Evolutionary conservation across 1,140 invertebrate species (phyloP).

Genomic region (Drosophila sproati): DNA sequence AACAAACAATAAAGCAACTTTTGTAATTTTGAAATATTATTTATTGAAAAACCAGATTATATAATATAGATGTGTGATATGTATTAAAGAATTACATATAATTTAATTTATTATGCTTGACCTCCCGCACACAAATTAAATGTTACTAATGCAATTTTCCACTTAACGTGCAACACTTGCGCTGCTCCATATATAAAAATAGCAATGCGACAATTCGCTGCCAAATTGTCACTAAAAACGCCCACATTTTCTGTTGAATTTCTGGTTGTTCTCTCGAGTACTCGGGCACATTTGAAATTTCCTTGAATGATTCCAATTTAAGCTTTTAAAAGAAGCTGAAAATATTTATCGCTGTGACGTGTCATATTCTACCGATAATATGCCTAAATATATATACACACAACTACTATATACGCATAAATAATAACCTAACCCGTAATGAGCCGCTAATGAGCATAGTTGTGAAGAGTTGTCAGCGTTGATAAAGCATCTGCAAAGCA

Average conservation of each 20-base stretch:
- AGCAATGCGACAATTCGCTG: constrained; percentile 14
- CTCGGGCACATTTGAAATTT: constrained; percentile 25
- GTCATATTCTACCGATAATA: constrained; percentile 24
- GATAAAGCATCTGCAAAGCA: constrained; percentile 21
- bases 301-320: constrained; percentile 41
- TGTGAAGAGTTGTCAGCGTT: constrained; percentile 14
- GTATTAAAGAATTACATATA: not conserved
- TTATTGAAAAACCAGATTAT: constrained; percentile 1
- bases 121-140: not conserved
- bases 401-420: constrained; percentile 4
- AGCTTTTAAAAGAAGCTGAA: constrained; percentile 28
- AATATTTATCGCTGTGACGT: constrained; percentile 40
- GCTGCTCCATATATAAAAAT: constrained; percentile 22
- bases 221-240: constrained; percentile 38
- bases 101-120: not conserved
- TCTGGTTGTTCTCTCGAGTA: not conserved
- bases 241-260: constrained; percentile 32
- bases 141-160: constrained; percentile 19
- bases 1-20: constrained; percentile 15
- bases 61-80: not conserved
- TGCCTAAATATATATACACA: not conserved
- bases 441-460: not conserved
- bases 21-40: constrained; percentile 24
- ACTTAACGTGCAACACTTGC: constrained; percentile 1
- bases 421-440: too few species aligned